Base-by-base conservation (phyloP, 2,113 vertebrate genomes). In the Scalopus aquaticus region DNA sequence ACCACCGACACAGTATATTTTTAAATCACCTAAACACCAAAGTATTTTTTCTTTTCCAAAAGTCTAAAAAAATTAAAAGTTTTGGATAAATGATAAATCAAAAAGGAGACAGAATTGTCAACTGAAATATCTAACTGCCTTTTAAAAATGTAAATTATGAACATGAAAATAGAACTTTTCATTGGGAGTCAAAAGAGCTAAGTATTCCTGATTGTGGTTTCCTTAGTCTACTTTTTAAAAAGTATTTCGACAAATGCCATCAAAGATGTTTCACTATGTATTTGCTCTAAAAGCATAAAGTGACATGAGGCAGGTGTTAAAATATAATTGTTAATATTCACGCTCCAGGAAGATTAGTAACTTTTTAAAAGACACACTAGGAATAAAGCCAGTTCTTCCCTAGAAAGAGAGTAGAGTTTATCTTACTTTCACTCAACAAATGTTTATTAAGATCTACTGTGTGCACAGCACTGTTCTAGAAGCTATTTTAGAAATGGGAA, bases 1-100 rank as follows among this genome's bases (percentile, higher is more conserved):
- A 98, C 98, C 98, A 98, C 98, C 98, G 98, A 98, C 98, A 98
- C 97, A 98, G 98, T 97, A 97, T 96, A 98, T 97, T 98, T 98
- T 95, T 72, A 98, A 98, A 97, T 98, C 98, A 98, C 98, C 97
- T 98, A 98, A 98, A 98, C 98, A 98, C 97, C 96, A 97, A 98
- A 98, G 98, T 81, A 82, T 90, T 98, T 97, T 97, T 98, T 98
- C 97, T 97, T 96, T 93, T 89, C 88, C 95, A 97, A 96, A 98
- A 97, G 96, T 96, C 87, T 97, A 97, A 98, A 96, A 93, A 97
- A 98, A 97, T 91, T 90, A 96, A 97, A 95, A 91, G 81, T 95
- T 98, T 97, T 96, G 97, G 95, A 64, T 46, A 97, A 96, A 58
- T 90, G 92, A 97, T 90, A 93, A 93, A 67, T 76, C 78, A 93